Percentiles rank a stretch among this genome's conserved stretches.
Conservation (phyloP, 2,888 invertebrate genomes). For the Melanostoma scalare region DNA sequence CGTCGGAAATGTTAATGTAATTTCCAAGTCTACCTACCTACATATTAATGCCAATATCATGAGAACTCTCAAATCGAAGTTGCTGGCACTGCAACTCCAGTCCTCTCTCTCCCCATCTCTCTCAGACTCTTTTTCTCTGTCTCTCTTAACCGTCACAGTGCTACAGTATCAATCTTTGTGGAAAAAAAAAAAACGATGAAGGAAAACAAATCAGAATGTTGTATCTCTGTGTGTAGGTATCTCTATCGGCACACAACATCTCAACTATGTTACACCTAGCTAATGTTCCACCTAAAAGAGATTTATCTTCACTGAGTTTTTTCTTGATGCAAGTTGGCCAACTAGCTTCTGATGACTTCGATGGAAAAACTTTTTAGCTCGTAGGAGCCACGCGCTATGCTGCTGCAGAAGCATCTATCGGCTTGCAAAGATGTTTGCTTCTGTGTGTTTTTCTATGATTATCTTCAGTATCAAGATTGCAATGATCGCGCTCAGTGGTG, state of each 20-base stretch:
- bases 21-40: conserved; percentile 54
- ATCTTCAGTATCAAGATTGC: conserved; percentile 26
- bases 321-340: conserved; percentile 34
- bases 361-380: neutral
- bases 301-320: conserved; percentile 55
- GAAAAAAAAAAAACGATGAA: conserved; percentile 23
- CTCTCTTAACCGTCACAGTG: neutral
- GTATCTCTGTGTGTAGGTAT: conserved; percentile 23
- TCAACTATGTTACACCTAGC: conserved; percentile 58
- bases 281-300: conserved; percentile 56
- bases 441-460: conserved; percentile 27
- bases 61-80: conserved; percentile 41
- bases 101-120: neutral
- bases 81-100: neutral
- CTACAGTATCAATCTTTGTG: conserved; percentile 34
- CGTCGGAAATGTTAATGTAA: conserved; percentile 61
- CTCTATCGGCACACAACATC: conserved; percentile 48
- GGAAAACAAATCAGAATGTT: conserved; percentile 58
- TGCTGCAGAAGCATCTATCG: conserved; percentile 10
- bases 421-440: conserved; percentile 7
- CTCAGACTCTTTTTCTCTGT: neutral
- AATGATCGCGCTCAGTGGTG: conserved; percentile 12
- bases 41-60: conserved; percentile 54
- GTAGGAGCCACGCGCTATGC: conserved; percentile 40
- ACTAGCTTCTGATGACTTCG: conserved; percentile 24